Percentiles rank a stretch among this genome's conserved stretches.
phyloP scores from a whole-genome alignment of 2,797 vertebrate genomes.

The Rachycentron canadum region DNA sequence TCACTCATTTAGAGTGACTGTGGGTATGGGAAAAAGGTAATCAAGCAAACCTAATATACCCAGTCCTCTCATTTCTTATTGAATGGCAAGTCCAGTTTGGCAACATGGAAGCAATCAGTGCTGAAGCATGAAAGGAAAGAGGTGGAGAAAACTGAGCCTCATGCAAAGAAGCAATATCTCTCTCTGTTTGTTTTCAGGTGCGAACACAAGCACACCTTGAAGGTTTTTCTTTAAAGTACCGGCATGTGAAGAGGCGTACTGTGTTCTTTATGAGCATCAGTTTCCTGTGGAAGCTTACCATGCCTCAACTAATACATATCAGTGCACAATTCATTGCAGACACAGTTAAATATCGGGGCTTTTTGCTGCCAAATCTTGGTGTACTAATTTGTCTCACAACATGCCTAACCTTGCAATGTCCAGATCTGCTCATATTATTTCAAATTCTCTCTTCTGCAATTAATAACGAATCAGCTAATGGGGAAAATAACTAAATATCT shows the following conservation, averaged over 20 bases:
- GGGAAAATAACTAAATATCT: not conserved
- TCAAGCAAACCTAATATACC: constrained; percentile 69
- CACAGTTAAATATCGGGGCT: not conserved
- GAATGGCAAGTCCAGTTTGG: constrained; percentile 48
- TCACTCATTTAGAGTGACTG: constrained; percentile 49
- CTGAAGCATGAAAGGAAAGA: constrained; percentile 59
- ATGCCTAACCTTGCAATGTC: not conserved
- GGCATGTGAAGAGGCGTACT: not conserved
- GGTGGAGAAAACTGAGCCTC: constrained; percentile 26
- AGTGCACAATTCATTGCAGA: constrained; percentile 17
- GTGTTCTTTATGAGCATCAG: constrained; percentile 47
- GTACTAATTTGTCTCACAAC: not conserved
- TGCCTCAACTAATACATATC: constrained; percentile 29
- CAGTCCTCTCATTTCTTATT: constrained; percentile 50
- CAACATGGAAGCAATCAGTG: constrained; percentile 76
- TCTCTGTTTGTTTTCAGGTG: constrained; percentile 32
- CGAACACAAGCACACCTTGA: constrained; percentile 3
- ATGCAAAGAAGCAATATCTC: constrained; percentile 37
- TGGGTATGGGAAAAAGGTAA: constrained; percentile 56
- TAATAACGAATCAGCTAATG: not conserved
- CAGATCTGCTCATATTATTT: not conserved
- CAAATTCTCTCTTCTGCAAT: not conserved
- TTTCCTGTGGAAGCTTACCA: constrained; percentile 37
- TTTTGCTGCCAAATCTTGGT: not conserved
- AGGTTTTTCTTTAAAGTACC: constrained; percentile 32